Evolutionary conservation across 2,888 invertebrate genomes (phyloP), one percentile per base, ranked within the genome.

Genomic region (Oeneis ivallda): DNA sequence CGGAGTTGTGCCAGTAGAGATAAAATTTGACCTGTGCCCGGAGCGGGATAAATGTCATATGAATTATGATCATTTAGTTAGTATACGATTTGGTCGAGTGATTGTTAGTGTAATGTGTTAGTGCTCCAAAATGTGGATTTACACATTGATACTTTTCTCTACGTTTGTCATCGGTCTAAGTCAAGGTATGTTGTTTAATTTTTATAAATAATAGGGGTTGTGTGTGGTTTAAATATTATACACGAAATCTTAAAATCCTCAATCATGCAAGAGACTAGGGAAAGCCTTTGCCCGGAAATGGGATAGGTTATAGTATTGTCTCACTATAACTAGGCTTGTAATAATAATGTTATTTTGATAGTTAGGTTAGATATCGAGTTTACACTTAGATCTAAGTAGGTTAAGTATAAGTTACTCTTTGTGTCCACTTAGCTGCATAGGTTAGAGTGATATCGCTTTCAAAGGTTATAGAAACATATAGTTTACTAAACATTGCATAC

Each of bases 1-100:
- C 58, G 34, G 19, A 50, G 60, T 60, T 39, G 39, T 32, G 11
- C 13, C 64, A 49, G 47, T 41, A 54, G 45, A 62, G 72, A 72
- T 72, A 72, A 72, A 49, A 15, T 41, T 32, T 68, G 72, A 68
- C 72, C 72, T 68, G 64, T 67, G 69, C 68, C 69, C 66, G 69
- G 39, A 57, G 49, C 69, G 69, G 72, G 72, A 70, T 70, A 26
- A n/a, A n/a, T 26, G 26, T 26, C 26, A 26, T 26, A 26, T 26
- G 26, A 26, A 26, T 26, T 26, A 53, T 67, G 50, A 60, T 43
- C 64, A 64, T 64, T 70, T 52, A 72, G 52, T 70, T 52, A 72
- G 52, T 69, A 57, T 65, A 62, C 57, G 49, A 62, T 61, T 64
- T 13, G 13, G 49, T 34, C 59, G 62, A 58, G 58, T 61, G 62